Evolutionary conservation across 2,888 invertebrate species (phyloP).

Genomic region (Drosophila kanekoi): DNA sequence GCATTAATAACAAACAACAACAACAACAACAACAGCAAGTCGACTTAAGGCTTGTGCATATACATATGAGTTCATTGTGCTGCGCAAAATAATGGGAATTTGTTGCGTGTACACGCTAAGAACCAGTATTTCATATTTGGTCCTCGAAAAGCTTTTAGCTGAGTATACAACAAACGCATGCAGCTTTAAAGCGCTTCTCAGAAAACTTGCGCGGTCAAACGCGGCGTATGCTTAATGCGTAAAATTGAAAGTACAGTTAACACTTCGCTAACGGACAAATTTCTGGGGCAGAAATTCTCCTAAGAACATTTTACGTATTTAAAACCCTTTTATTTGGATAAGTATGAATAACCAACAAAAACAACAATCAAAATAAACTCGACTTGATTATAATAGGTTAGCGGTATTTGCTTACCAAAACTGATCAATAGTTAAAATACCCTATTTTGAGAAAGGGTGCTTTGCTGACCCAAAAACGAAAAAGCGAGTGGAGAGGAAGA

Average conservation of each 20-base stretch:
- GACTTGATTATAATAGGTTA: no score
- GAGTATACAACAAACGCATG: not conserved
- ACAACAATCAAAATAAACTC: no score
- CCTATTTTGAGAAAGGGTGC: no score
- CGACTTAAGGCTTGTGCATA: not conserved
- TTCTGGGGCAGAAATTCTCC: no score
- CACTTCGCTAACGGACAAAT: not conserved
- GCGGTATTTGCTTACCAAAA: no score
- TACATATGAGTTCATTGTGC: conserved; percentile 34
- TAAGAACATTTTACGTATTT: no score
- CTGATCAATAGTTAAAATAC: no score
- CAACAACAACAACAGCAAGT: conserved; percentile 22
- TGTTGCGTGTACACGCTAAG: no score
- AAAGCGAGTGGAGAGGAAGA: no score
- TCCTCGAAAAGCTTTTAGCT: conserved; percentile 23
- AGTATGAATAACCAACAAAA: no score
- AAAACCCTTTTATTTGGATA: no score
- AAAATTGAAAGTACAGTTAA: conserved; percentile 19
- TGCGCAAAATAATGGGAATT: conserved; percentile 24
- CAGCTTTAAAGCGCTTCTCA: conserved; percentile 29
- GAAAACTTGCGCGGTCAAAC: conserved; percentile 14
- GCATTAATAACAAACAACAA: conserved; percentile 33
- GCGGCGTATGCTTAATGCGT: conserved; percentile 44
- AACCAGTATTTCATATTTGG: conserved; percentile 13
- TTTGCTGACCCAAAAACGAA: no score